Percentiles rank a stretch among this genome's conserved stretches.
Evolutionary conservation across 2,113 vertebrate genomes (phyloP).

Genomic region (Accipiter cooperii): DNA sequence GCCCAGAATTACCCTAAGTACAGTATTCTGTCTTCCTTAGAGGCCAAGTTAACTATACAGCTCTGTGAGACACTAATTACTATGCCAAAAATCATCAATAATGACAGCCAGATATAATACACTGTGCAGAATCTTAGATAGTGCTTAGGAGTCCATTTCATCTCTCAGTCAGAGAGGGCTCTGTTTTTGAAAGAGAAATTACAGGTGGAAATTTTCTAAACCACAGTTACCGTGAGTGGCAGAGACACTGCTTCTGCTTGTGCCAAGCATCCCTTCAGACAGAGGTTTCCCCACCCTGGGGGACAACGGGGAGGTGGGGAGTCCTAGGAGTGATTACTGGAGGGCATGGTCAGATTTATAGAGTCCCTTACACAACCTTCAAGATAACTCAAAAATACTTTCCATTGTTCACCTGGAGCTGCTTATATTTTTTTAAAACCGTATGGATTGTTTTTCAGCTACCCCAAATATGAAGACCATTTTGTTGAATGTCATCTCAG

Average conservation of each 20-base stretch:
- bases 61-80: background rate
- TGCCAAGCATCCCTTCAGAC: background rate
- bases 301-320: rapidly evolving
- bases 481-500: background rate
- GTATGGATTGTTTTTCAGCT: background rate
- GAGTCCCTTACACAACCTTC: background rate
- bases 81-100: background rate
- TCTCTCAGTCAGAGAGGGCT: background rate
- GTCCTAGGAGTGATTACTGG: background rate
- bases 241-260: background rate
- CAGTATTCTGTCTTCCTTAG: background rate
- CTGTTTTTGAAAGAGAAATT: background rate
- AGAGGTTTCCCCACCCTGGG: background rate
- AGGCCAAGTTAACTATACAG: background rate
- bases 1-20: background rate
- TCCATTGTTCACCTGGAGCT: background rate
- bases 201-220: background rate
- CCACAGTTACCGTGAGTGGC: background rate
- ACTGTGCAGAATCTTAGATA: background rate
- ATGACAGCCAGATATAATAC: background rate
- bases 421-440: background rate
- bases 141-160: background rate
- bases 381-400: background rate
- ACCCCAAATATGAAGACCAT: background rate
- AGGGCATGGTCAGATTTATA: background rate